Evolutionary conservation across 2,888 invertebrate genomes (phyloP), one percentile per base, ranked within the genome.

Genomic region (Augochlorella aurata): DNA sequence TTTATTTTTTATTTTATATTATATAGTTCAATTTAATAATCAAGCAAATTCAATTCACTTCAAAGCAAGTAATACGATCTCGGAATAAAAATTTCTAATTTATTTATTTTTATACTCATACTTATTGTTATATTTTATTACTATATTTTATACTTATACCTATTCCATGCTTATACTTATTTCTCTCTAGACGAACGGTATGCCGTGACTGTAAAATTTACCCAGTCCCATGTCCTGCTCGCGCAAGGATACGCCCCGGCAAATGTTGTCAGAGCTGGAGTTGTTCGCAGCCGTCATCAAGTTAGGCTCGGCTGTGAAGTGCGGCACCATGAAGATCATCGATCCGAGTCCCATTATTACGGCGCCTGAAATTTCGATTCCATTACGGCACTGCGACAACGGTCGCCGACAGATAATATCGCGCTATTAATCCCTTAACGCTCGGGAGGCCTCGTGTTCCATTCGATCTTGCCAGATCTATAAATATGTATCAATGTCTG

Each of bases 341-440:
- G 98, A 98, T 1, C 98, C 98, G 90, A 98, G 95, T 81, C 98
- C 98, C 98, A 98, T 98, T 91, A 98, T 97, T 76, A 98, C 96
- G 76, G 98, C 97, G 91, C 97, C 97, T 96, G 52, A 65, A 72
- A 86, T 44, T 44, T 65, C 44, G 7, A 44, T n/a, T 44, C 16
- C 44, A 44, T 65, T 65, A 65, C 65, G 65, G 65, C 65, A 38
- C 44, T 65, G 63, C 2, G 29, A n/a, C 63, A 10, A 63, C 61
- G 63, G 18, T 63, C 29, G 44, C 4, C 65, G 5, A 18, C 16
- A 5, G 65, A 5, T 44, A 65, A 65, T 65, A 65, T 24, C 4
- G 44, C n/a, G 18, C 38, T 65, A 65, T 67, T 67, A 67, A 67
- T 67, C 44, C 67, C 52, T 44, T 52, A 61, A 61, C 18, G 58